Conservation (phyloP, 2,797 vertebrate species). For the Danio choprae region DNA sequence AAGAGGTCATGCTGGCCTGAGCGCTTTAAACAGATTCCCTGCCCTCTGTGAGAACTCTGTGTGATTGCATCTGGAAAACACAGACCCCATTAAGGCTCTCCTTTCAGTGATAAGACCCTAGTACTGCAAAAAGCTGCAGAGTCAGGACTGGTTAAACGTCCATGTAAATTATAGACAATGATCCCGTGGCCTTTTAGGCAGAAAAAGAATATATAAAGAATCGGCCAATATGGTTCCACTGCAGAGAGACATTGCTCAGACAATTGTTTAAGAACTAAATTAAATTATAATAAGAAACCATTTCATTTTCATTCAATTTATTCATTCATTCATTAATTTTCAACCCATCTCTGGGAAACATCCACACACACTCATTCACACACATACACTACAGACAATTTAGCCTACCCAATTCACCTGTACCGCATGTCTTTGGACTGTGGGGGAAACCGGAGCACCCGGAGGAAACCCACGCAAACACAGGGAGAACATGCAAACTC, state of each 20-base stretch:
- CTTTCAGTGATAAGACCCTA: slow-evolving; percentile 37
- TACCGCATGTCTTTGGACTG: no score
- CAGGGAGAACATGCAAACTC: no score
- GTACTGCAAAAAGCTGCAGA: slow-evolving; percentile 43
- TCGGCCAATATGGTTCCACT: background rate
- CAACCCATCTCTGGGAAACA: no score
- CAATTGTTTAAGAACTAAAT: background rate
- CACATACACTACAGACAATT: no score
- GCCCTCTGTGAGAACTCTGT: slow-evolving; percentile 14
- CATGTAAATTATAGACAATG: slow-evolving; percentile 41
- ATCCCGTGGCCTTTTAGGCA: slow-evolving; percentile 7
- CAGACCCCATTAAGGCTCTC: slow-evolving; percentile 23
- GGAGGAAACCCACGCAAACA: no score
- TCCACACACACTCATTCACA: no score
- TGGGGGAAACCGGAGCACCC: no score
- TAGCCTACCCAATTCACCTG: no score
- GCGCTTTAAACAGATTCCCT: slow-evolving; percentile 23
- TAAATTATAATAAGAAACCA: background rate
- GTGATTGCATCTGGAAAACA: slow-evolving; percentile 16
- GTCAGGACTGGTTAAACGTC: slow-evolving; percentile 38
- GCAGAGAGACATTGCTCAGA: background rate
- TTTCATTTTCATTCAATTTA: background rate
- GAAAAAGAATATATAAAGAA: background rate
- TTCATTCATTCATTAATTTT: no score
- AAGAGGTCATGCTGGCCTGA: background rate